Evolutionary conservation across 2,113 vertebrate species (phyloP), one percentile per base, ranked within the genome.

Genomic region (Cinclus mexicanus): DNA sequence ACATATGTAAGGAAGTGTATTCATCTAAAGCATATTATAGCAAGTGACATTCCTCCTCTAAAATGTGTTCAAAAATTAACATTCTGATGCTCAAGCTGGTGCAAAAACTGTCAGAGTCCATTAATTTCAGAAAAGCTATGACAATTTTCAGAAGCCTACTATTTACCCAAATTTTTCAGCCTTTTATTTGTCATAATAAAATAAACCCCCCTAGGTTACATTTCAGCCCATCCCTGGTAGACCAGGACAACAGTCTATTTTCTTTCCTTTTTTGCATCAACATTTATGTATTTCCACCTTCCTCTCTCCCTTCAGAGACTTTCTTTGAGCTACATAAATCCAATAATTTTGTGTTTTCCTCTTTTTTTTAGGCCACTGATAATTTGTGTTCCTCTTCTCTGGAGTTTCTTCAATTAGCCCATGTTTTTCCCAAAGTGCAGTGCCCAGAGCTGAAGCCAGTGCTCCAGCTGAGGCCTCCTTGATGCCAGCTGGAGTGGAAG

Each of bases 401-500:
- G 60, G 83, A 97, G 56, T 87, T 96, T 89, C 86, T 91, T 97
- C 96, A 95, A 87, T 97, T 94, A 97, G 91, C 64, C 93, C 44
- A 44, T 25, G 56, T 89, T 94, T 71, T 93, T 89, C 93, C 91
- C 83, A 94, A 92, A 93, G 93, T 90, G 93, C 93, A 95, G 49
- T 11, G 96, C 95, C 95, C 94, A 92, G 80, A 97, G 95, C 94
- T 81, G 95, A 63, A 93, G 95, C 64, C 89, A 84, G 26, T 78
- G 68, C 86, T 95, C 95, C 96, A 97, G 96, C 96, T 97, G 96
- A 94, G 95, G 56, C 80, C 76, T 93, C 83, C 94, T 93, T 94
- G 93, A 89, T 94, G 94, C 91, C 96, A 95, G 90, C 86, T 95
- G 61, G 94, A 92, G 94, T 96, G 95, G 96, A 96, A 97, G 89